These are phyloP conservation scores for Cranoglanis bouderius DNA, from an alignment of 2,113 vertebrate genomes.

Conservation along the genomic window DNA sequence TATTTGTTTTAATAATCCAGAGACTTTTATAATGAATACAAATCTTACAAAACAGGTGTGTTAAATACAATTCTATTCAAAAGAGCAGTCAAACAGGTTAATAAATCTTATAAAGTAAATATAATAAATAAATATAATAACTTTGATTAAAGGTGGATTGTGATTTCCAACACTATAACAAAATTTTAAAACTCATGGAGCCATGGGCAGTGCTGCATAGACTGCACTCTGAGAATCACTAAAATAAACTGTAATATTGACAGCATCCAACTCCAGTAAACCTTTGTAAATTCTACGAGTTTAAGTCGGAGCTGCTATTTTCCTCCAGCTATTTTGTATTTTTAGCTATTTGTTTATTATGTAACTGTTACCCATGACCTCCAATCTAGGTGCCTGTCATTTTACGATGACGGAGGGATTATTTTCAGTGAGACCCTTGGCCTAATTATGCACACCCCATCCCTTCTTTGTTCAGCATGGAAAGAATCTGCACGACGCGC, in stretches of 20 bases:
- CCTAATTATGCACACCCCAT: slow-evolving; percentile 32
- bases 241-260: background rate
- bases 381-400: background rate
- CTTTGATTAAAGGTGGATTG: background rate
- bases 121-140: too few species aligned
- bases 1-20: background rate
- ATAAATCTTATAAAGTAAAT: too few species aligned
- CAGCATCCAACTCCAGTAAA: background rate
- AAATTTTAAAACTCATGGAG: background rate
- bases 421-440: slow-evolving; percentile 55
- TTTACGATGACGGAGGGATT: slow-evolving; percentile 9
- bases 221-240: background rate
- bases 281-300: too few species aligned
- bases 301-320: background rate
- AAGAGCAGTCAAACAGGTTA: background rate
- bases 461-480: slow-evolving; percentile 53
- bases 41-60: background rate
- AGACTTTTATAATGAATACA: background rate
- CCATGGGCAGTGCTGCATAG: background rate
- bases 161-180: background rate
- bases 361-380: background rate
- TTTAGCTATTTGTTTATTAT: background rate
- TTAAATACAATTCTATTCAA: background rate
- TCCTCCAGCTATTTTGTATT: background rate
- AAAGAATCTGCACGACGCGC: slow-evolving; percentile 58